phyloP scores from a whole-genome alignment of 1,140 invertebrate genomes.

The Tetramorium simillimum region DNA sequence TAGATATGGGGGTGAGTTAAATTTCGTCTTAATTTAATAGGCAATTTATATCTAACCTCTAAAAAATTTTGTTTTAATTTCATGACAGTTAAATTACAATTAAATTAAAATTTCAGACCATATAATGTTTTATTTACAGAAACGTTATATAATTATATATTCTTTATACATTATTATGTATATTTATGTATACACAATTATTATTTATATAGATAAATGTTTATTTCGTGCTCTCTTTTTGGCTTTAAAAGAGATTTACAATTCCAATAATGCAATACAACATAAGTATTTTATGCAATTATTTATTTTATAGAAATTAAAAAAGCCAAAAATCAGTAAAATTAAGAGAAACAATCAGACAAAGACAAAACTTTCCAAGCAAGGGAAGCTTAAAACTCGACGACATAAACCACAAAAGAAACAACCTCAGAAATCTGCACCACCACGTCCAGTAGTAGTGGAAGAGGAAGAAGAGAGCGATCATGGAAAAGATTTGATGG shows the following conservation, averaged over 20 bases:
- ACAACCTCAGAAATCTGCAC: conserved; percentile 82
- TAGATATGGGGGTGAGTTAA: conserved; percentile 35
- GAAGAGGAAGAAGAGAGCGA: conserved; percentile 83
- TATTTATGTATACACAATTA: not conserved
- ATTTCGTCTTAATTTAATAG: not conserved
- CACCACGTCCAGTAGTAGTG: conserved; percentile 80
- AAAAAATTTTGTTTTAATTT: not conserved
- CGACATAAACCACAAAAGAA: conserved; percentile 83
- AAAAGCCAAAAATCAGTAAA: conserved; percentile 87
- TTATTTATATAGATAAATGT: not conserved
- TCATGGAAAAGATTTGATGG: conserved; percentile 88
- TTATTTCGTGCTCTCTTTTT: too few relatives aligned
- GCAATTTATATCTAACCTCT: not conserved
- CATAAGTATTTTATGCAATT: not conserved
- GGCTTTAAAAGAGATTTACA: too few relatives aligned
- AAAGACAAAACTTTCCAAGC: conserved; percentile 87
- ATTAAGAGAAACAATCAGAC: conserved; percentile 88
- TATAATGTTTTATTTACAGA: not conserved
- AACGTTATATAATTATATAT: not conserved
- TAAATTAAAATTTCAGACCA: not conserved
- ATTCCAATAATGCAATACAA: too few relatives aligned
- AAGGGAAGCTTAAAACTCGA: conserved; percentile 86
- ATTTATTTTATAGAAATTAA: conserved; percentile 80
- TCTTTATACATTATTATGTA: not conserved
- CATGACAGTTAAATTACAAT: not conserved